Percentiles rank a stretch among this genome's conserved stretches.
These are phyloP conservation scores for Tragelaphus buxtoni DNA, from an alignment of 2,113 vertebrate genomes.

Conservation along the genomic window DNA sequence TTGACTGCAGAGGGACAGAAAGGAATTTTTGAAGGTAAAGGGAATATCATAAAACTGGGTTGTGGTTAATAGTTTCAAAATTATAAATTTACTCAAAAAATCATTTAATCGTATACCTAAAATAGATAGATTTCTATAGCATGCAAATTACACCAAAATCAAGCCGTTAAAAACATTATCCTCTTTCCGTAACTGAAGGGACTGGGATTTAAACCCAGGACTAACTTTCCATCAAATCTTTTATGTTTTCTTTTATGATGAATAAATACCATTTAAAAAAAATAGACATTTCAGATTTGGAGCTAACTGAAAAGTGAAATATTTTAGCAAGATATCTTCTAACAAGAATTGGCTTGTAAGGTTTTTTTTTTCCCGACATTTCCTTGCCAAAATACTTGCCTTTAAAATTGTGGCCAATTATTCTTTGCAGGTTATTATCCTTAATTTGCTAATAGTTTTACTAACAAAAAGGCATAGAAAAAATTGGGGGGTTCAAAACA, in stretches of 20 bases:
- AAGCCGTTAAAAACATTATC: not conserved
- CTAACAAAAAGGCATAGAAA: conserved; percentile 14
- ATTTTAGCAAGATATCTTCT: not conserved
- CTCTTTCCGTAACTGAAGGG: not conserved
- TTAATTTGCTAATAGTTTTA: conserved; percentile 35
- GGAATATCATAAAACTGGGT: not conserved
- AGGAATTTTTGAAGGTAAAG: not conserved
- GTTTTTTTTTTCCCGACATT: not conserved
- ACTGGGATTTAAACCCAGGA: not conserved
- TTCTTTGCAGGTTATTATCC: not conserved
- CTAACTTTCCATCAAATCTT: not conserved
- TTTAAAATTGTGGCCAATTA: conserved; percentile 8
- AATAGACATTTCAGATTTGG: not conserved
- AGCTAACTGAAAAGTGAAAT: not conserved
- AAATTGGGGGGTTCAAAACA: not conserved
- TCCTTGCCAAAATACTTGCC: not conserved
- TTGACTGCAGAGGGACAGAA: not conserved
- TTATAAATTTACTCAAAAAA: not conserved
- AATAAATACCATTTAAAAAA: not conserved
- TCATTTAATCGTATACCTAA: not conserved
- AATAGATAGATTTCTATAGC: not conserved
- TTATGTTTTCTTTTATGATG: not conserved
- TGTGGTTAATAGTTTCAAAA: not conserved
- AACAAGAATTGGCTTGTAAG: not conserved
- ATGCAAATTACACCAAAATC: not conserved